Evolutionary conservation across 2,888 invertebrate species (phyloP).

Genomic region (Scaptomyza parva): DNA sequence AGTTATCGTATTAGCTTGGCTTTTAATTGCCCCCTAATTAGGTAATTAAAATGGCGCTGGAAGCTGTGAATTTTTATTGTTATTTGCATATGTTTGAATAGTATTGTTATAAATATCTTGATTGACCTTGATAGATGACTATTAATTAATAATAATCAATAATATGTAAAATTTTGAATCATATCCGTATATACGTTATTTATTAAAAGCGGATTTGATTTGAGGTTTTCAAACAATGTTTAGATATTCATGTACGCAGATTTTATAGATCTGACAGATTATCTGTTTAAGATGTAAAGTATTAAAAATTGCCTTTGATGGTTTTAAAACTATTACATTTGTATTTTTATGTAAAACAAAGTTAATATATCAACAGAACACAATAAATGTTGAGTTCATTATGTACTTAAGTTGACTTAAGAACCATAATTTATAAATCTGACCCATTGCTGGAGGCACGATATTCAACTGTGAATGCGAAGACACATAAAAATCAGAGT

Average conservation of each 20-base stretch:
- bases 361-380: not conserved
- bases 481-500: constrained; percentile 47
- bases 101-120: not conserved
- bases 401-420: not conserved
- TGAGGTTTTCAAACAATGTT: not conserved
- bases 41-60: constrained; percentile 38
- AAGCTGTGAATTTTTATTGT: constrained; percentile 13
- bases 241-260: not conserved
- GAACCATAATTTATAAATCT: constrained; percentile 34
- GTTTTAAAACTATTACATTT: no score
- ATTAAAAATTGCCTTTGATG: no score
- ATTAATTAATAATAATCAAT: not conserved
- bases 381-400: not conserved
- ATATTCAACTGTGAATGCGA: constrained; percentile 19
- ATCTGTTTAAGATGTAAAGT: no score
- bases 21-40: constrained; percentile 57
- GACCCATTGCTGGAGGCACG: constrained; percentile 40
- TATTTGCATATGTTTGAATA: not conserved
- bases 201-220: not conserved
- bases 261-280: no score
- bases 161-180: not conserved
- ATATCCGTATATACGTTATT: not conserved
- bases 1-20: constrained; percentile 20
- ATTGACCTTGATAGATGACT: not conserved
- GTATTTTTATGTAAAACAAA: not conserved